These are phyloP conservation scores for Acanthoscelides obtectus DNA, from an alignment of 2,888 invertebrate genomes.

Conservation along the genomic window DNA sequence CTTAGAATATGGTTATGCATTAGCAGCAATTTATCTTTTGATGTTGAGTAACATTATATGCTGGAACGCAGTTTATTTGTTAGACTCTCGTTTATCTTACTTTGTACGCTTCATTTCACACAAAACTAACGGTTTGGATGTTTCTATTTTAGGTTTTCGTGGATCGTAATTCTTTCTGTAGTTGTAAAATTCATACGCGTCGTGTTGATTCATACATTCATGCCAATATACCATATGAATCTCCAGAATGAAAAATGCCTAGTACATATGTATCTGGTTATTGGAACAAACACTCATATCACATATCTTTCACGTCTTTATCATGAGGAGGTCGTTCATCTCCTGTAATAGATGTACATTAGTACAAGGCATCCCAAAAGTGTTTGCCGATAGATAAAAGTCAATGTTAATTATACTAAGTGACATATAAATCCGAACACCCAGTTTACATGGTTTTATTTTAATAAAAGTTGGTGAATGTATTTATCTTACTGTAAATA, in stretches of 20 bases:
- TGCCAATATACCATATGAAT: not conserved
- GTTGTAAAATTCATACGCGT: not conserved
- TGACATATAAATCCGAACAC: too few species aligned
- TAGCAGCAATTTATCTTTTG: constrained; percentile 1
- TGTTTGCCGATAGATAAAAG: too few species aligned
- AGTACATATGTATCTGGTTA: not conserved
- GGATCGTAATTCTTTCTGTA: not conserved
- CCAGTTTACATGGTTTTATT: too few species aligned
- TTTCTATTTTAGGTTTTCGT: not conserved
- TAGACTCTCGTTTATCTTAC: not conserved
- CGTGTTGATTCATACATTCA: not conserved
- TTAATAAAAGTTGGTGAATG: too few species aligned
- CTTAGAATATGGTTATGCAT: constrained; percentile 6
- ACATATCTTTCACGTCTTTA: too few species aligned
- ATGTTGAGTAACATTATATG: constrained; percentile 3
- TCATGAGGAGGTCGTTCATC: too few species aligned
- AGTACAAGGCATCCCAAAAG: too few species aligned
- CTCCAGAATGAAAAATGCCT: not conserved
- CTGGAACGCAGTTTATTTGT: constrained; percentile 3
- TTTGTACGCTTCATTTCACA: not conserved
- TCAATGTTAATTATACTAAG: too few species aligned
- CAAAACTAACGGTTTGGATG: not conserved
- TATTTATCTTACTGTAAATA: too few species aligned
- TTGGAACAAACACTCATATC: not conserved
- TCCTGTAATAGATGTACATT: too few species aligned